Percentiles rank a stretch among this genome's conserved stretches.
These are phyloP conservation scores for Montipora capricornis DNA, from an alignment of 64 coral and sea anemone species.

Conservation along the genomic window DNA sequence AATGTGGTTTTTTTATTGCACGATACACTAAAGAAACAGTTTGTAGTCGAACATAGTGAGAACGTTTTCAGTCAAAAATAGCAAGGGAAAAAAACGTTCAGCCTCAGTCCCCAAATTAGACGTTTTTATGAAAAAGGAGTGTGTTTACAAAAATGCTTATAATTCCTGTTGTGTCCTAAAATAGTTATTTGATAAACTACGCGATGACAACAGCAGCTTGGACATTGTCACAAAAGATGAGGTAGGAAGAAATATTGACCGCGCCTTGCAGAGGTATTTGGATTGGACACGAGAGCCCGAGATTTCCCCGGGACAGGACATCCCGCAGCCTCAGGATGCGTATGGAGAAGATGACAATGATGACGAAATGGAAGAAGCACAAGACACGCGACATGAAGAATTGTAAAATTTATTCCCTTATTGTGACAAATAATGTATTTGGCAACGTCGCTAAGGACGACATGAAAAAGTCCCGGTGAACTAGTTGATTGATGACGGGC, in stretches of 20 bases:
- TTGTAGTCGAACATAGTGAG: too few relatives aligned
- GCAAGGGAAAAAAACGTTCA: too few relatives aligned
- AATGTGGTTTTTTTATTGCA: too few relatives aligned
- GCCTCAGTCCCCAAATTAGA: too few relatives aligned
- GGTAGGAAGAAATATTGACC: constrained; percentile 9
- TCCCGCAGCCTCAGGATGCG: constrained; percentile 55
- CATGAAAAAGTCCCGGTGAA: too few relatives aligned
- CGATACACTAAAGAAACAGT: too few relatives aligned
- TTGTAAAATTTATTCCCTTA: background rate
- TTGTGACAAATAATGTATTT: background rate
- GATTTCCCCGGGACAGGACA: constrained; percentile 41
- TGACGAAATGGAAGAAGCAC: background rate
- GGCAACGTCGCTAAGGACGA: too few relatives aligned
- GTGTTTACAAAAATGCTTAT: too few relatives aligned
- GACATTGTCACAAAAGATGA: constrained; percentile 39
- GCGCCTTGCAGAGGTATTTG: constrained; percentile 18
- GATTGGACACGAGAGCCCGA: constrained; percentile 29
- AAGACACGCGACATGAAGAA: background rate
- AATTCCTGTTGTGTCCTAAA: background rate
- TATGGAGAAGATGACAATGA: constrained; percentile 9
- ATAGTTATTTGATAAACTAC: constrained; percentile 60
- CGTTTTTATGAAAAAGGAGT: too few relatives aligned
- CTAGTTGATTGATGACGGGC: too few relatives aligned
- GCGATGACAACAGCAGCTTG: constrained; percentile 5
- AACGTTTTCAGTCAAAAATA: too few relatives aligned